Evolutionary conservation across 2,888 invertebrate genomes (phyloP).

Genomic region (Caenorhabditis imperialis): DNA sequence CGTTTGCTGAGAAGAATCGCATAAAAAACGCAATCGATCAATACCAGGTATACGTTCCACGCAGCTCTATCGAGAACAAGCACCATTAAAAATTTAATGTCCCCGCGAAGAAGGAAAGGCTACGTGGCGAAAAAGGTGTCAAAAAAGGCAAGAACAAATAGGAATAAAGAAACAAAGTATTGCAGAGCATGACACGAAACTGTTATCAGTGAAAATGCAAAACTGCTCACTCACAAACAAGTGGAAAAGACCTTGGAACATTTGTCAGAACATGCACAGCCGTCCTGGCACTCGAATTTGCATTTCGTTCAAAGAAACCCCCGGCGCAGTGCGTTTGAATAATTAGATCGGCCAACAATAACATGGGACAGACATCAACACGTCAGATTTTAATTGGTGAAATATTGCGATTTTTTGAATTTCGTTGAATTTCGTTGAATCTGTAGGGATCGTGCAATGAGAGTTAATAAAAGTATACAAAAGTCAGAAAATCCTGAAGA

Average conservation of each 20-base stretch:
- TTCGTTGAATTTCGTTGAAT: background rate
- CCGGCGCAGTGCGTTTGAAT: slow-evolving; percentile 44
- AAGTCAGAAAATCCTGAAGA: no score
- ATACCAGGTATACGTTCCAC: slow-evolving; percentile 17
- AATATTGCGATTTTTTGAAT: slow-evolving; percentile 1
- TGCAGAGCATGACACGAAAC: slow-evolving; percentile 29
- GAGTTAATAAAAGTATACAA: no score
- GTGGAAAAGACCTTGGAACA: slow-evolving; percentile 36
- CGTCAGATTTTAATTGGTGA: slow-evolving; percentile 6
- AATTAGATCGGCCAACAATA: slow-evolving; percentile 44
- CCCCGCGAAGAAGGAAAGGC: slow-evolving; percentile 10
- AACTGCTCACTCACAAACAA: slow-evolving; percentile 12
- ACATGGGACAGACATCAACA: slow-evolving; percentile 17
- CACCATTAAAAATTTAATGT: slow-evolving; percentile 41
- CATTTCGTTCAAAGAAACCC: slow-evolving; percentile 41
- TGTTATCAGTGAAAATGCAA: slow-evolving; percentile 33
- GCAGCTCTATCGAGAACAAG: slow-evolving; percentile 21
- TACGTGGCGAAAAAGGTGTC: background rate
- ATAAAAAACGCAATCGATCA: slow-evolving; percentile 14
- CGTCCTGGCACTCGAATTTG: slow-evolving; percentile 47
- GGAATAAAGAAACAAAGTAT: slow-evolving; percentile 13
- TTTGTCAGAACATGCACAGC: slow-evolving; percentile 47
- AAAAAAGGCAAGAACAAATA: slow-evolving; percentile 12
- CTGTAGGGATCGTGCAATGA: slow-evolving; percentile 2
- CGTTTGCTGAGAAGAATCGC: background rate